Base-by-base conservation (phyloP, 1,140 invertebrate species). In the Drosophila ananassae region DNA sequence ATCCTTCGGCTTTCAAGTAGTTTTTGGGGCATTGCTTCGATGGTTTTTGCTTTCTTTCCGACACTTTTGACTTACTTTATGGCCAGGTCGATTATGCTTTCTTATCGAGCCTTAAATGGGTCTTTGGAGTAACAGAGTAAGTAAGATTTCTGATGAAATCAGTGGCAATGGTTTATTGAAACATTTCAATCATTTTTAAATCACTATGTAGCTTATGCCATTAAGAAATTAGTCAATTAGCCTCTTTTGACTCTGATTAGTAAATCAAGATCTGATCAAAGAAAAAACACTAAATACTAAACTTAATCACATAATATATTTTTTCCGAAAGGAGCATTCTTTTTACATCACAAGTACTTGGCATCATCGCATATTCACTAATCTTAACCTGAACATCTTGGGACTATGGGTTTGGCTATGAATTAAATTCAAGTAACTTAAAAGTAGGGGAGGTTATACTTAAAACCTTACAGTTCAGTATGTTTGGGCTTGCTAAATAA, bases 11-110 rank as follows among this genome's bases (percentile, higher is more conserved):
- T 59, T 89, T 76, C 41, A 48, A 79, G 72, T 61, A 48, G 60
- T 79, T 87, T 71, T 87, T 87, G 82, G 81, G 82, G 48, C 82
- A 85, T 59, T 68, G 68, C 78, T 82, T 78, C 79, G 54, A 61
- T 55, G 32, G 60, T 75, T 85, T 78, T 87, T 85, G 74, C 69
- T 89, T 83, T 89, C 72, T 57, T 75, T 73, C 67, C 47, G 59
- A 85, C 59, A 66, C 62, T 69, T 79, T 79, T 76, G 75, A 63
- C 83, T 89, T 83, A 89, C 82, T 76, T 87, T 89, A 78, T 55
- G 73, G 60, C 62, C 67, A 37, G 77, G 51, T 84, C 71, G 79
- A 82, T 81, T 77, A 67, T 60, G 71, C 56, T 56, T 53, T 17
- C 72, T 66, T 67, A 83, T 85, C 67, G 60, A 44, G 46, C 67